Evolutionary conservation across 2,797 vertebrate genomes (phyloP), one percentile per base, ranked within the genome.

Genomic region (Chanos chanos): DNA sequence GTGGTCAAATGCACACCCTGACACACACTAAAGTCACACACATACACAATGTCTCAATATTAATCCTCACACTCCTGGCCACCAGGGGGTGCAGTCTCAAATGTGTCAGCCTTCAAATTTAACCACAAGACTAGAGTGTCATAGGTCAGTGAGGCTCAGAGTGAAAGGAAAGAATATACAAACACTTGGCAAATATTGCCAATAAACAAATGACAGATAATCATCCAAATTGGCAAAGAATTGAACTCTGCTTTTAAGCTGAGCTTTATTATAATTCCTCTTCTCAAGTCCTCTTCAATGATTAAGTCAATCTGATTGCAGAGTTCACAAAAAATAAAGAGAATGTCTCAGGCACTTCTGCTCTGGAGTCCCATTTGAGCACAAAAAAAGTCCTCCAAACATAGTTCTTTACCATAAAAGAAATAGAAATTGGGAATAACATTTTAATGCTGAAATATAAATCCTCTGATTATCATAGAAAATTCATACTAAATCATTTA

Each of bases 141-240:
- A 43, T 58, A 39, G 43, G 47, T 66, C 62, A 52, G 44, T 39
- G 58, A 68, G 57, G 49, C 55, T 68, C 18, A 54, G 62, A 65
- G n/a, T 59, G 39, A n/a, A 24, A 52, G 31, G 25, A 68, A 55
- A n/a, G n/a, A 59, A 73, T 47, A 36, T 62, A 68, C 51, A 70
- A 52, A 55, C 34, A 51, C 39, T 15, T 49, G 72, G 70, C 74
- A 76, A 76, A 76, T 76, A 76, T 76, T 76, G 74, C 74, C 71
- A 55, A 73, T 36, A 70, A 68, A 65, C 10, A 24, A 58, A 61
- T 55, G 64, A 70, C 68, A 16, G 31, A 67, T 27, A 60, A 56
- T 64, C 55, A 57, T 45, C 40, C 50, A 52, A 30, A 61, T 52
- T 56, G 47, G 64, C 48, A 47, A 54, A 31, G 43, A 64, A 64